Evolutionary conservation across 2,797 vertebrate genomes (phyloP), one percentile per base, ranked within the genome.

Genomic region (Novumbra hubbsi): DNA sequence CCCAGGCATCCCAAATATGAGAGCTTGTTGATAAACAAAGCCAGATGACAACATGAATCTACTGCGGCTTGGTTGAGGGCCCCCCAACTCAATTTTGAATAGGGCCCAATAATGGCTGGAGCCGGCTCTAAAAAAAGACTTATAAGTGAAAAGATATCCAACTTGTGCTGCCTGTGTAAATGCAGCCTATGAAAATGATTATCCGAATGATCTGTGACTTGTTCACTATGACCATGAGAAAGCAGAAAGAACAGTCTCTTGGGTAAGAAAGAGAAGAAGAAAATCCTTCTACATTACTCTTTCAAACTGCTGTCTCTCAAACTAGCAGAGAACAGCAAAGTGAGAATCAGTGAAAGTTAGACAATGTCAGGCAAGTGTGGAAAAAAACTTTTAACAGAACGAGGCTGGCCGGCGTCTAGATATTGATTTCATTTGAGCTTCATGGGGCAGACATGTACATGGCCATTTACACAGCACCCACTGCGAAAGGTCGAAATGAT

Each of bases 401-500:
- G 81, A 73, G 85, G 38, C 81, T 75, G 85, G 57, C 34, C 11
- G 12, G 49, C 27, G 1, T 15, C 12, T 62, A 55, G 4, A 55
- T 62, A 62, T n/a, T 28, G 21, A 62, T 14, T 62, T 62, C 14
- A 24, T 62, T 2, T 63, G 68, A 14, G 30, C 14, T 32, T 52
- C 30, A 70, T 70, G 80, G 75, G 45, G 73, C 21, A 14, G 28
- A 75, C 71, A 80, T 63, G 68, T 38, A 38, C 34, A 38, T 38
- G 34, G 72, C 70, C 66, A 57, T 60, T 76, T 65, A 76, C 62
- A 74, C 68, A 28, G 57, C 52, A 84, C 74, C 81, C 80, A 68
- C 81, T 81, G 68, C 73, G 72, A 87, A 86, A 87, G 84, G 84
- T 86, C 79, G 86, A 76, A 84, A 79, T 55, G 76, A 85, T 81